Evolutionary conservation across 2,113 vertebrate species (phyloP).

Genomic region (Sphaerodactylus townsendi): DNA sequence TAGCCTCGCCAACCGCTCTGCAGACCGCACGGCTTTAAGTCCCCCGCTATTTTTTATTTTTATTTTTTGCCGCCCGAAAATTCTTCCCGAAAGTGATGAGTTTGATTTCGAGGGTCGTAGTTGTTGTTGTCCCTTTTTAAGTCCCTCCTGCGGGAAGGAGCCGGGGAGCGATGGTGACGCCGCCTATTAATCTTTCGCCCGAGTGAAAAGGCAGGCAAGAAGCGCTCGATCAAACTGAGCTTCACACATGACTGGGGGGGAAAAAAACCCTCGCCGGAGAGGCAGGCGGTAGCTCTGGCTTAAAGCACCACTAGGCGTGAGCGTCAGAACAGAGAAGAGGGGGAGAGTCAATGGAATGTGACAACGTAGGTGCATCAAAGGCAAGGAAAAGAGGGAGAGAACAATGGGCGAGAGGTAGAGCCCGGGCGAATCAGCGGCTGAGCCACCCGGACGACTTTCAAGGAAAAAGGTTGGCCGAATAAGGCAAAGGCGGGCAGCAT

Average conservation of each 20-base stretch:
- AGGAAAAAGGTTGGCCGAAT: slow-evolving; percentile 71
- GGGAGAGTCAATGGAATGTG: slow-evolving; percentile 83
- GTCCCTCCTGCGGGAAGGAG: slow-evolving; percentile 80
- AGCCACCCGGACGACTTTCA: slow-evolving; percentile 64
- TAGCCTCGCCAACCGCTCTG: slow-evolving; percentile 79
- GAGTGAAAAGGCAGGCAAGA: slow-evolving; percentile 82
- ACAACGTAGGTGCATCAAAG: slow-evolving; percentile 83
- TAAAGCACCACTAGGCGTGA: slow-evolving; percentile 79
- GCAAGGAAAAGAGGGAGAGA: slow-evolving; percentile 64
- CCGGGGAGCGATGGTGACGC: slow-evolving; percentile 78
- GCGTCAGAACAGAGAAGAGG: slow-evolving; percentile 75
- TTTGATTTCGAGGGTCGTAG: too few species aligned
- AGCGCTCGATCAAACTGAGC: slow-evolving; percentile 80
- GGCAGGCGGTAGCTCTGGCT: slow-evolving; percentile 81
- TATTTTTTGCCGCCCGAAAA: too few species aligned
- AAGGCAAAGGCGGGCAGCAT: slow-evolving; percentile 77
- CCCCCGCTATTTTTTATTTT: too few species aligned
- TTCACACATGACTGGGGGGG: slow-evolving; percentile 77
- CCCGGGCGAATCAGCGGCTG: slow-evolving; percentile 36
- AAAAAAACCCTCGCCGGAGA: slow-evolving; percentile 72
- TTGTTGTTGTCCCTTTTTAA: slow-evolving; percentile 76
- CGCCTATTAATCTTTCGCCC: slow-evolving; percentile 83
- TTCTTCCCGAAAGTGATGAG: slow-evolving; percentile 78
- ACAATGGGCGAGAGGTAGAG: slow-evolving; percentile 65
- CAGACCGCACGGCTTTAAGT: slow-evolving; percentile 72